Base-by-base conservation (phyloP, 1,140 invertebrate genomes). In the Ceratina calcarata region DNA sequence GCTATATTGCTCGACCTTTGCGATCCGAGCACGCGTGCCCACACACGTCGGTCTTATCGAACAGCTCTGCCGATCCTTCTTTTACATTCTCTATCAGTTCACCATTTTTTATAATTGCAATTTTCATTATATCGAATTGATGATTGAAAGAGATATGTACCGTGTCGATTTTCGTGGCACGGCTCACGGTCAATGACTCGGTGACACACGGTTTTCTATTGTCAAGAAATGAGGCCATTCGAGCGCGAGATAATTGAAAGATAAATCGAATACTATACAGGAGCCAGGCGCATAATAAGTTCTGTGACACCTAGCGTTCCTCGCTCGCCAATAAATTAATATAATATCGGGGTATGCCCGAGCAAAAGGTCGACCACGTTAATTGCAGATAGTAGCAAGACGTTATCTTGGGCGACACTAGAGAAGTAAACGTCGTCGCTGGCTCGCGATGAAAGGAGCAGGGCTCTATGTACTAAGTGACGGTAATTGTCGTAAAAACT, bases 401-500 rank as follows among this genome's bases (percentile, higher is more conserved):
- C 67, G 1, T 20, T 69, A 27, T 13, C 24, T 68, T 18, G 49
- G 20, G 22, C 65, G 65, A 66, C 65, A n/a, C 16, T 15, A 1
- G 32, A 66, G 20, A 22, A 60, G 53, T 16, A 12, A 7, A 61
- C 69, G 57, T 53, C 53, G 55, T 18, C 58, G 58, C 65, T 57
- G 65, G 13, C 79, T 64, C 58, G 51, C 55, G 74, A 80, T 87
- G 89, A 89, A 89, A 89, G 86, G 78, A 86, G 73, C 81, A 72
- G 83, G 82, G 85, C 83, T 78, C 37, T 45, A 45, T 45, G 37
- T 57, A 88, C 85, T 89, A 90, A 91, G 87, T 89, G 89, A 91
- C 87, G 86, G 85, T 88, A 91, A 91, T 91, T 91, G 90, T 90
- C 86, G 89, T 88, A 88, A 89, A 90, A 86, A 86, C 87, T 87